Evolutionary conservation across 2,797 vertebrate genomes (phyloP).

Genomic region (Ctenochaetus hawaiiensis): DNA sequence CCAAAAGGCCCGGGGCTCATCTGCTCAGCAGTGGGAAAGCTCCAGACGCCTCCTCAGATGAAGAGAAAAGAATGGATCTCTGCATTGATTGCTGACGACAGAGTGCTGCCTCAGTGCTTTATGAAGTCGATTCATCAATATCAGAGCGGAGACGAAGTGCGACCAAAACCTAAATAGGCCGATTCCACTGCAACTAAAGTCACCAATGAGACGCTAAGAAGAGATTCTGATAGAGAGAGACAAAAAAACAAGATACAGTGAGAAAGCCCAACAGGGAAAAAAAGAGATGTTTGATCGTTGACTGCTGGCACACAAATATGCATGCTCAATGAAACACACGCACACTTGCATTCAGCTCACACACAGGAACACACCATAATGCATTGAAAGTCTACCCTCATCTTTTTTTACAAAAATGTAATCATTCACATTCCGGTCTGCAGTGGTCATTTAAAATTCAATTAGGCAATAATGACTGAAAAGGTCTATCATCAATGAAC

Average conservation of each 20-base stretch:
- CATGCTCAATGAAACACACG: constrained; percentile 7
- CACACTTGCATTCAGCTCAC: background rate
- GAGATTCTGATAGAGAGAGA: constrained; percentile 37
- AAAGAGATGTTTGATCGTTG: constrained; percentile 60
- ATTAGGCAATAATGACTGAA: constrained; percentile 73
- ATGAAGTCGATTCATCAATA: constrained; percentile 86
- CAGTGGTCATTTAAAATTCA: constrained; percentile 76
- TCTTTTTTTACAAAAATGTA: constrained; percentile 48
- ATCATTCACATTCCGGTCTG: constrained; percentile 60
- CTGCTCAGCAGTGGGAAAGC: constrained; percentile 51
- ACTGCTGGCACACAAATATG: constrained; percentile 38
- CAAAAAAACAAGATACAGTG: constrained; percentile 38
- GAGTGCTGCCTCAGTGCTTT: constrained; percentile 81
- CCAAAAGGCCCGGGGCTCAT: constrained; percentile 64
- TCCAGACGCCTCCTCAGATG: constrained; percentile 69
- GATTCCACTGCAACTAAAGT: constrained; percentile 66
- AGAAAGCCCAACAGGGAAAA: constrained; percentile 31
- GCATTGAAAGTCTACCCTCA: constrained; percentile 43
- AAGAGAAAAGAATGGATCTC: constrained; percentile 79
- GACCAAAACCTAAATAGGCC: constrained; percentile 69
- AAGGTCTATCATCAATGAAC: constrained; percentile 72
- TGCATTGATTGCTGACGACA: constrained; percentile 81
- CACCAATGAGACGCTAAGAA: constrained; percentile 51
- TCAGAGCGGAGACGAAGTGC: constrained; percentile 59
- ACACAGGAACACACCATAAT: constrained; percentile 4